These are phyloP conservation scores for Metopolophium dirhodum DNA, from an alignment of 1,140 invertebrate species.

Conservation along the genomic window DNA sequence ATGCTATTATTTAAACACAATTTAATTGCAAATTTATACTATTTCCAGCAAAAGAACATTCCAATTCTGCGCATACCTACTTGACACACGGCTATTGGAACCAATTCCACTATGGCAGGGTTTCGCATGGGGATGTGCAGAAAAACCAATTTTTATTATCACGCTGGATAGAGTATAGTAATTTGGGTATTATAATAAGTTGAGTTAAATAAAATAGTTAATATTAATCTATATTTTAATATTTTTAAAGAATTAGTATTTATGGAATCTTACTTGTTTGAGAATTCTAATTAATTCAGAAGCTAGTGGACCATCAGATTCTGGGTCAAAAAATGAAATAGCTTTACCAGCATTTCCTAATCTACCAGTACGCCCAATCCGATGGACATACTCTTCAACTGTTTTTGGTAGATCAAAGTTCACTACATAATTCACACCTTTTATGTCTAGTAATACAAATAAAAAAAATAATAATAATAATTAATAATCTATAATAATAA, in stretches of 20 bases:
- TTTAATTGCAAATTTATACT: neutral
- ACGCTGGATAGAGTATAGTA: neutral
- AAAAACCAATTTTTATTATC: neutral
- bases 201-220: neutral
- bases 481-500: neutral
- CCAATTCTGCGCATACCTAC: neutral
- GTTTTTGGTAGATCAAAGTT: slow-evolving; percentile 96
- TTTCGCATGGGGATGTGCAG: neutral
- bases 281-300: slow-evolving; percentile 56
- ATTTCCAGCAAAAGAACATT: neutral
- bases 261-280: slow-evolving; percentile 46
- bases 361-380: slow-evolving; percentile 95
- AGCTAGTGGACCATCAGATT: slow-evolving; percentile 40
- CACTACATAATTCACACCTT: slow-evolving; percentile 96
- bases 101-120: neutral
- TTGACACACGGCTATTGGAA: neutral
- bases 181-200: neutral
- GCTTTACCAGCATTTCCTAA: slow-evolving; percentile 77
- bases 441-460: slow-evolving; percentile 76
- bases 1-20: neutral
- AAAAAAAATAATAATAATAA: slow-evolving; percentile 60
- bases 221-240: neutral
- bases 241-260: neutral
- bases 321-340: slow-evolving; percentile 58
- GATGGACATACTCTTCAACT: slow-evolving; percentile 97